phyloP scores from a whole-genome alignment of 35 echinoderm and acorn worm species.

The Strongylocentrotus purpuratus region DNA sequence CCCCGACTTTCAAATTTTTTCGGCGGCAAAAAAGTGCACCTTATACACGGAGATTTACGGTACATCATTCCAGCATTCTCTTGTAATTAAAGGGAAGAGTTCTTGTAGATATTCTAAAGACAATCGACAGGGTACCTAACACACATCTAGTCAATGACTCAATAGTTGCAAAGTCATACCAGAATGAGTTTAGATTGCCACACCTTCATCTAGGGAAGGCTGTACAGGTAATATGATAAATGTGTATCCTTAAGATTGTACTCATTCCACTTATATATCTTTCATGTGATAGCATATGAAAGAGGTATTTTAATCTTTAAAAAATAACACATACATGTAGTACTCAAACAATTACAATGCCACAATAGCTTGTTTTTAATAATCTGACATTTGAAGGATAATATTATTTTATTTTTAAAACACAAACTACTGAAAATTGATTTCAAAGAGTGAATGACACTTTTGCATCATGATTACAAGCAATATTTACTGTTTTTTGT shows the following conservation, averaged over 20 bases:
- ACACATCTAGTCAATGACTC: neutral
- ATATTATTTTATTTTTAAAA: too few species aligned
- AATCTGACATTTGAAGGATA: too few species aligned
- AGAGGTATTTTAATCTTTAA: neutral
- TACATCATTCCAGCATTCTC: too few species aligned
- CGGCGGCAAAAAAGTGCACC: too few species aligned
- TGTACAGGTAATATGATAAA: neutral
- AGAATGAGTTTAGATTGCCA: neutral
- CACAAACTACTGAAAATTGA: too few species aligned
- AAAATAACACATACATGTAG: neutral
- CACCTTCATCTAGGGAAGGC: neutral
- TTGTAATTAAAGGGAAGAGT: too few species aligned
- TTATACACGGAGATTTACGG: too few species aligned
- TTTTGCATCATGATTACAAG: too few species aligned
- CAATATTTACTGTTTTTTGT: too few species aligned
- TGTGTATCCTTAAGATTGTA: neutral
- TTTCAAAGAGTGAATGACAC: too few species aligned
- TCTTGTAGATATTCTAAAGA: too few species aligned
- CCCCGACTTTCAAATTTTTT: too few species aligned
- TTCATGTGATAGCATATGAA: neutral
- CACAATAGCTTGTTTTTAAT: neutral
- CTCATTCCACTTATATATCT: neutral
- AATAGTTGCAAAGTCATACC: neutral
- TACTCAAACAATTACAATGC: neutral
- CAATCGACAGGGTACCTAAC: neutral